Evolutionary conservation across 2,888 invertebrate genomes (phyloP), one percentile per base, ranked within the genome.

Genomic region (Clunio marinus): DNA sequence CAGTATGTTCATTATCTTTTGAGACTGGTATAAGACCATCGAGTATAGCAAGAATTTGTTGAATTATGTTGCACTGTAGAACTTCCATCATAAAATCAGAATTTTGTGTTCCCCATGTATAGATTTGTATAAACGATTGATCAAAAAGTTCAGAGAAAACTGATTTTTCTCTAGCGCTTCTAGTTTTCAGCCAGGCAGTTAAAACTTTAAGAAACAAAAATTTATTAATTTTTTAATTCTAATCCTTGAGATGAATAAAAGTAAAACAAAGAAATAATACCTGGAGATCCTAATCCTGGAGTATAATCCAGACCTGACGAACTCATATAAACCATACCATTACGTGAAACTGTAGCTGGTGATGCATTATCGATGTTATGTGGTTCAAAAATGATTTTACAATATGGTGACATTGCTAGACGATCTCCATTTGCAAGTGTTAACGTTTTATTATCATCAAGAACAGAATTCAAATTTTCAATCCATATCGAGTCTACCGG

Each of bases 401-500:
- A 95, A 8, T 89, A 90, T 0, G 93, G 88, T 0, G 96, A 88
- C 96, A 97, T 97, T 0, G 93, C 88, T 67, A 97, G 82, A 32
- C 97, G 86, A 80, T 97, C 97, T 4, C 97, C 94, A 75, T 97
- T 97, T 2, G 96, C 96, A 72, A 97, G 79, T 0, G 96, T 97
- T 72, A 97, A 80, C 0, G 95, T 96, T 80, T 93, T 94, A 76
- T 97, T 97, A 74, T 97, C 97, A 77, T 97, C 97, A 63, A 97
- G 81, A 0, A 97, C 97, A 0, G 96, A 96, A 78, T 97, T 97
- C 72, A 97, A 84, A 80, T 97, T 97, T 78, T 97, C 97, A 73
- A 97, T 97, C 97, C 97, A 97, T 72, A 96, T 95, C 73, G 95
- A 93, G 76, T 97, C 97, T 0, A 97, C 96, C 0, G 96, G 96